Percentiles rank a stretch among this genome's conserved stretches.
phyloP scores from a whole-genome alignment of 2,888 invertebrate species.

The Tridacna gigas region DNA sequence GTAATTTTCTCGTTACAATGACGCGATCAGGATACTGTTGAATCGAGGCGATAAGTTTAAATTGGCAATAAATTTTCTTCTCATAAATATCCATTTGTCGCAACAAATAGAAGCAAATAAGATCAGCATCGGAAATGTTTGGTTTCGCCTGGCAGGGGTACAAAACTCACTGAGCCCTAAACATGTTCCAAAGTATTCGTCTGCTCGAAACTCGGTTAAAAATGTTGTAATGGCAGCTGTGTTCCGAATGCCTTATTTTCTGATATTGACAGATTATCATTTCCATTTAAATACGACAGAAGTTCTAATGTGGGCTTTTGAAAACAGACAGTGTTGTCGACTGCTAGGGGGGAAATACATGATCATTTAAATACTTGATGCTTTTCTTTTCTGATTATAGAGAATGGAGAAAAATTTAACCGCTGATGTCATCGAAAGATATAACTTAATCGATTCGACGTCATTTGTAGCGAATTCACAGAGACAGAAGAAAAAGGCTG shows the following conservation, averaged over 20 bases:
- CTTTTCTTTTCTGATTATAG: neutral
- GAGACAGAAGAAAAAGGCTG: neutral
- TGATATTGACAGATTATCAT: slow-evolving; percentile 37
- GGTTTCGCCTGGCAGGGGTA: too few species aligned
- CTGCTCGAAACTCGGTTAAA: neutral
- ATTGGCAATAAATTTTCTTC: too few species aligned
- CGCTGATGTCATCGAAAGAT: slow-evolving; percentile 10
- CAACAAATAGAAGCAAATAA: too few species aligned
- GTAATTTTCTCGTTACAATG: too few species aligned
- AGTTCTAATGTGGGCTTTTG: neutral
- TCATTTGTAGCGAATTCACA: slow-evolving; percentile 12
- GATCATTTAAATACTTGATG: slow-evolving; percentile 17
- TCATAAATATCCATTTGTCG: too few species aligned
- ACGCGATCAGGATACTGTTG: too few species aligned
- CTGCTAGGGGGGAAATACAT: neutral
- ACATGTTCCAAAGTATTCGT: neutral
- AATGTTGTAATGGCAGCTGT: slow-evolving; percentile 20
- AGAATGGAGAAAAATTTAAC: neutral
- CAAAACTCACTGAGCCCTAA: too few species aligned
- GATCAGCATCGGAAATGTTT: too few species aligned
- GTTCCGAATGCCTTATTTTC: neutral
- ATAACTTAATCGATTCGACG: slow-evolving; percentile 11
- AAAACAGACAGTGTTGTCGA: neutral
- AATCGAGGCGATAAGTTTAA: too few species aligned
- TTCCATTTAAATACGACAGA: slow-evolving; percentile 16